These are phyloP conservation scores for Brachionichthys hirsutus DNA, from an alignment of 2,113 vertebrate genomes.

Conservation along the genomic window DNA sequence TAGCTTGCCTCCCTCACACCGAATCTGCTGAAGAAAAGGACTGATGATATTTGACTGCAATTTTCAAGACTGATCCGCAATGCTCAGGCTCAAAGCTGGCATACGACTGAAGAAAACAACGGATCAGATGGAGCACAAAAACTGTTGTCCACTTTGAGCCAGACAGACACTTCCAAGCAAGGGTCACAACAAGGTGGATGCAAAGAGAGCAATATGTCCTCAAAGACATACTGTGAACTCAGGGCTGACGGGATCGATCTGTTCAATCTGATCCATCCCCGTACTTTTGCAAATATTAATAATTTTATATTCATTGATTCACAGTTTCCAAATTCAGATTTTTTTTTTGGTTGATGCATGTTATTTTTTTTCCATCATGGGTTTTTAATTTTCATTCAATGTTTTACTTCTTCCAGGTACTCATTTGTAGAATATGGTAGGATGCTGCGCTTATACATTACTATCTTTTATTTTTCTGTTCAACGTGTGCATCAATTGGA, in stretches of 20 bases:
- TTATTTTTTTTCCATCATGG: background rate
- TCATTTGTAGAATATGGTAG: background rate
- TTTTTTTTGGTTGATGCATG: background rate
- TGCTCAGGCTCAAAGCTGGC: constrained; percentile 46
- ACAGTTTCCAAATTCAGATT: background rate
- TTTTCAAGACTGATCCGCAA: constrained; percentile 24
- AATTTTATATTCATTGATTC: background rate
- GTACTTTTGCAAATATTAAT: background rate
- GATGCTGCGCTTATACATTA: background rate
- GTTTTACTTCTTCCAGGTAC: background rate
- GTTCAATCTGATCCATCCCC: background rate
- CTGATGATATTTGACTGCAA: constrained; percentile 44
- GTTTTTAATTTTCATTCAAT: background rate
- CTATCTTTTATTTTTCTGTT: background rate
- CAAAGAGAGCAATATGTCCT: constrained; percentile 25
- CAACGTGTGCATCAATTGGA: background rate
- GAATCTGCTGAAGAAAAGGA: constrained; percentile 14
- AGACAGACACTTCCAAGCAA: constrained; percentile 30
- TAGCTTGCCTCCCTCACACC: constrained; percentile 7
- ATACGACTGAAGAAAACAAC: constrained; percentile 33
- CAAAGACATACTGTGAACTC: background rate
- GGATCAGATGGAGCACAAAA: constrained; percentile 20
- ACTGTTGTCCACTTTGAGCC: constrained; percentile 26
- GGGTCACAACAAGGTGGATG: constrained; percentile 38
- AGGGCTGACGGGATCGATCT: background rate